Conservation (phyloP, 37 sponge, comb jelly and placozoan species). For the Tethya wilhelma region DNA sequence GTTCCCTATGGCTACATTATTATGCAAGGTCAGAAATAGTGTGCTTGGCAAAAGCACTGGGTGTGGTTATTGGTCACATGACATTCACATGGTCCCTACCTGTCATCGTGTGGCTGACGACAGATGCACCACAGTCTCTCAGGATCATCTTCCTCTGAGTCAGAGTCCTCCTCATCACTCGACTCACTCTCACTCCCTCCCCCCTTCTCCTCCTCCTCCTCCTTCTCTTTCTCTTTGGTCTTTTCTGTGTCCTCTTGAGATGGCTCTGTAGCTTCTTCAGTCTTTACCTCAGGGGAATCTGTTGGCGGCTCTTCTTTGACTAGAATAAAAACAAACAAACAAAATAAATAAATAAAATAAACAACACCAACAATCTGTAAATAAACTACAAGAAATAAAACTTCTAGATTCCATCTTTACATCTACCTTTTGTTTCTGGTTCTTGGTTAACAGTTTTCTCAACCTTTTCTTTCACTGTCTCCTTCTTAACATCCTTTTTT, state of each 20-base stretch:
- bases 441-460: not conserved
- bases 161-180: constrained; percentile 54
- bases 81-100: constrained; percentile 30
- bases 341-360: too few species aligned
- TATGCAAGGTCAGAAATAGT: too few species aligned
- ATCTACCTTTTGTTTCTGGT: not conserved
- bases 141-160: constrained; percentile 55
- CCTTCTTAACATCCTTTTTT: not conserved
- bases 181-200: constrained; percentile 8
- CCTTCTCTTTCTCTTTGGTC: constrained; percentile 4
- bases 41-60: not conserved
- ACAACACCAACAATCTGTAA: too few species aligned
- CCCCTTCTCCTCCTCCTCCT: constrained; percentile 17
- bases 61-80: not conserved
- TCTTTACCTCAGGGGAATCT: too few species aligned
- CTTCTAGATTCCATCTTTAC: not conserved
- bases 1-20: too few species aligned
- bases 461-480: not conserved
- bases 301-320: too few species aligned
- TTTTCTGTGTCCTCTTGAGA: not conserved
- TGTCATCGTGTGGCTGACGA: constrained; percentile 75
- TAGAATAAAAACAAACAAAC: too few species aligned
- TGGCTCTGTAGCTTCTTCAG: not conserved
- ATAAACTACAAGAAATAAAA: too few species aligned
- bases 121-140: constrained; percentile 83